A percentile compares a stretch with the other conserved stretches of the same genome.
Evolutionary conservation across 2,888 invertebrate species (phyloP).

Genomic region (Hyalella azteca): DNA sequence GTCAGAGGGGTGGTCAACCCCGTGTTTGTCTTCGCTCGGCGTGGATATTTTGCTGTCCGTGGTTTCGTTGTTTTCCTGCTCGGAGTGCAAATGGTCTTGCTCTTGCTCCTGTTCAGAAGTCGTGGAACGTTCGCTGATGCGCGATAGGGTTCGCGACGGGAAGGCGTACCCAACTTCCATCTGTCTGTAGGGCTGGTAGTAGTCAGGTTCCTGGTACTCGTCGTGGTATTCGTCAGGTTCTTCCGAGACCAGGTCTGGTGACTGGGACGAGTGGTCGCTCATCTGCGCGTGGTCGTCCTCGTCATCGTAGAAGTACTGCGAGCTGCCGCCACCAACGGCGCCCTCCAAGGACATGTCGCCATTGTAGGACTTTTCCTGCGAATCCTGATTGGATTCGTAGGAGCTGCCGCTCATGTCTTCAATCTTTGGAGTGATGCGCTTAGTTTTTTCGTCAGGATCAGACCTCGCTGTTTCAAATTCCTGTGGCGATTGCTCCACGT

Average conservation of each 20-base stretch:
- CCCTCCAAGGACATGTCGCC: constrained; percentile 48
- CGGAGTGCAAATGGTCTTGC: constrained; percentile 56
- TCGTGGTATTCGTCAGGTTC: constrained; percentile 57
- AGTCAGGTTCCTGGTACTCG: constrained; percentile 57
- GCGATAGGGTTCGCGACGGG: constrained; percentile 60
- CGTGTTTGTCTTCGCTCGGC: constrained; percentile 56
- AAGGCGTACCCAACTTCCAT: constrained; percentile 57
- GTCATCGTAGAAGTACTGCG: constrained; percentile 53
- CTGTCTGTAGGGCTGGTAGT: constrained; percentile 52
- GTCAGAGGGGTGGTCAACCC: constrained; percentile 51
- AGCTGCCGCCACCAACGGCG: constrained; percentile 51
- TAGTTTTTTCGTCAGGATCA: neutral
- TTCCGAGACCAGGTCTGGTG: constrained; percentile 56
- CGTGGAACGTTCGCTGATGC: constrained; percentile 87
- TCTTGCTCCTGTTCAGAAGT: constrained; percentile 64
- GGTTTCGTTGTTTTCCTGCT: constrained; percentile 47
- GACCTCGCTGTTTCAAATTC: neutral
- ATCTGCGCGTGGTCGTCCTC: constrained; percentile 57
- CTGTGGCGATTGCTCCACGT: constrained; percentile 13
- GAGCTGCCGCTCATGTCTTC: constrained; percentile 35
- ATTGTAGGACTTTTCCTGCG: constrained; percentile 29
- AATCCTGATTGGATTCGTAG: constrained; percentile 32
- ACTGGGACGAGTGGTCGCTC: constrained; percentile 58
- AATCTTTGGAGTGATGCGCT: constrained; percentile 16
- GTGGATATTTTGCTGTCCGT: constrained; percentile 57